Evolutionary conservation across 2,797 vertebrate genomes (phyloP).

Genomic region (Lophotriccus pileatus): DNA sequence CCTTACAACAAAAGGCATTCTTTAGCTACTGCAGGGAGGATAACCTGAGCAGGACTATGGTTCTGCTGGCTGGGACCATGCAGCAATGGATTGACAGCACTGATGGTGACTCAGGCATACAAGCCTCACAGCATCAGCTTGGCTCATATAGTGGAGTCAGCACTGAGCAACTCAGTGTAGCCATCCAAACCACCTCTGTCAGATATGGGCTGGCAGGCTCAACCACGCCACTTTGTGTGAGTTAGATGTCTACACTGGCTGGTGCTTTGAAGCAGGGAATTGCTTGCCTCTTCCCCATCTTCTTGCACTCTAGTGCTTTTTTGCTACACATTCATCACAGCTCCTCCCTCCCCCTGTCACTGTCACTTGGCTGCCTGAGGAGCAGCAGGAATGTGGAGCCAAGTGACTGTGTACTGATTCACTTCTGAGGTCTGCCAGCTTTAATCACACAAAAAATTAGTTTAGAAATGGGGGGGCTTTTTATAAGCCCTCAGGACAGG

Average conservation of each 20-base stretch:
- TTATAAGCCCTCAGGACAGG: not conserved
- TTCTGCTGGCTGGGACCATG: not conserved
- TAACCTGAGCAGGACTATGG: rapidly evolving
- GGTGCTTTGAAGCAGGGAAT: not conserved
- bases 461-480: not conserved
- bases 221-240: not conserved
- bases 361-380: not conserved
- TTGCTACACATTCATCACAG: not conserved
- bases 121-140: not conserved
- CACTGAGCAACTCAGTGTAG: not conserved
- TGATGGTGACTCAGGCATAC: rapidly evolving
- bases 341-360: not conserved
- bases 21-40: not conserved
- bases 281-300: not conserved
- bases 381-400: not conserved
- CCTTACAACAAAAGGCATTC: not conserved
- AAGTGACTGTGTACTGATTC: not conserved
- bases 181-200: not conserved
- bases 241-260: not conserved
- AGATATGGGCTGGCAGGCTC: not conserved
- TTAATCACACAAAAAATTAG: not conserved
- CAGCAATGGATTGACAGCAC: rapidly evolving
- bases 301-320: not conserved
- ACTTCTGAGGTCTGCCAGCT: not conserved
- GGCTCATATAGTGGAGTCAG: not conserved